These are phyloP conservation scores for Eucera pruinosa DNA, from an alignment of 2,888 invertebrate species.

Conservation along the genomic window DNA sequence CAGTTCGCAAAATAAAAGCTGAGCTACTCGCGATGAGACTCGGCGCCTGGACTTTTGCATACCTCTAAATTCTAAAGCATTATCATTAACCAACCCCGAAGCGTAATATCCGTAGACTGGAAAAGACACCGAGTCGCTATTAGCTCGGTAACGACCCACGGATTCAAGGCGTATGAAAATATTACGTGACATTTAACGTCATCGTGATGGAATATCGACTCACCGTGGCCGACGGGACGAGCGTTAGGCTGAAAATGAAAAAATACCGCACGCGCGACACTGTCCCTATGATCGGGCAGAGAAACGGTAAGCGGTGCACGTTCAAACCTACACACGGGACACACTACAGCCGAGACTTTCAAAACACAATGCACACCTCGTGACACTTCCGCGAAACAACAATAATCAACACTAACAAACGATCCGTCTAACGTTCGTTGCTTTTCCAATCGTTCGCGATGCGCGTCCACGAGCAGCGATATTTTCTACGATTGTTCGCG, in stretches of 20 bases:
- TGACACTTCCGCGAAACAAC: slow-evolving; percentile 57
- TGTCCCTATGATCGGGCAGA: slow-evolving; percentile 4
- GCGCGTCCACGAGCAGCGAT: slow-evolving; percentile 26
- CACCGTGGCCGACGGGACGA: slow-evolving; percentile 24
- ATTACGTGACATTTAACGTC: slow-evolving; percentile 22
- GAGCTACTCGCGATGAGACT: too few species aligned
- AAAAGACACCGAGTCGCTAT: too few species aligned
- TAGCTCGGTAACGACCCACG: slow-evolving; percentile 20
- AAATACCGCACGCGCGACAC: slow-evolving; percentile 23
- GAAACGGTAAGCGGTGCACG: slow-evolving; percentile 35
- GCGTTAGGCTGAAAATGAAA: slow-evolving; percentile 27
- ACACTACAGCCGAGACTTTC: slow-evolving; percentile 48
- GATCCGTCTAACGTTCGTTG: slow-evolving; percentile 24
- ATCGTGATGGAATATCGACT: slow-evolving; percentile 32
- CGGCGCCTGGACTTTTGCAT: too few species aligned
- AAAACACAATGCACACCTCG: slow-evolving; percentile 54
- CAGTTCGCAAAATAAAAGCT: too few species aligned
- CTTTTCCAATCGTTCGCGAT: not conserved
- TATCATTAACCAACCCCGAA: too few species aligned
- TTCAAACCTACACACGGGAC: slow-evolving; percentile 31
- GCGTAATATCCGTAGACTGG: too few species aligned
- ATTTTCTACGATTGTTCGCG: slow-evolving; percentile 21
- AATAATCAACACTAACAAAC: slow-evolving; percentile 52
- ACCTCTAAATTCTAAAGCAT: too few species aligned
- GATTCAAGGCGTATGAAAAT: slow-evolving; percentile 3